phyloP scores from a whole-genome alignment of 2,888 invertebrate genomes.

The Eutolmus rufibarbis region DNA sequence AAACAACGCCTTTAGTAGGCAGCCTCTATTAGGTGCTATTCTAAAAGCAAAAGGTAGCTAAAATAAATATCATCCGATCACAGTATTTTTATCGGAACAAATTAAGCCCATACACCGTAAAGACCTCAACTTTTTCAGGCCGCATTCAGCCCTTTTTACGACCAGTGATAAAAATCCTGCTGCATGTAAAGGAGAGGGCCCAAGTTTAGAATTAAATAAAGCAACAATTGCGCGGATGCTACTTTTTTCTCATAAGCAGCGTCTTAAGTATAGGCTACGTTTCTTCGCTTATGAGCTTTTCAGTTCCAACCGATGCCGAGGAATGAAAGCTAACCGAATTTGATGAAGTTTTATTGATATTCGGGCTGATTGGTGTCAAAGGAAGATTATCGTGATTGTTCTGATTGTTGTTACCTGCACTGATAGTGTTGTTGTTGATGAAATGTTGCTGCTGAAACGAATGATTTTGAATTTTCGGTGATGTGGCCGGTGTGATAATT shows the following conservation, averaged over 20 bases:
- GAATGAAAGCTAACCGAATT: conserved; percentile 55
- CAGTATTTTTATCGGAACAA: not conserved
- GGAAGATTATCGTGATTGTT: conserved; percentile 56
- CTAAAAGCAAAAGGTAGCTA: not conserved
- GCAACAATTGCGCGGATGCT: conserved; percentile 40
- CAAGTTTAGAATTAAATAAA: not conserved
- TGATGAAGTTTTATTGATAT: conserved; percentile 52
- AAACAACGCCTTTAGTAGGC: not conserved
- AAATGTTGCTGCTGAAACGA: conserved; percentile 51
- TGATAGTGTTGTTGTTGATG: conserved; percentile 26
- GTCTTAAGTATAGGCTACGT: conserved; percentile 65
- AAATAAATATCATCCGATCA: not conserved
- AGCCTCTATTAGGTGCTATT: not conserved
- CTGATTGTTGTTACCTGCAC: conserved; percentile 49
- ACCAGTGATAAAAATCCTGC: not conserved
- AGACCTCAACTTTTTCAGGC: not conserved
- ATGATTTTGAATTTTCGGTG: conserved; percentile 62
- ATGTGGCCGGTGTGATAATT: conserved; percentile 65
- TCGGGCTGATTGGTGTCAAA: conserved; percentile 60
- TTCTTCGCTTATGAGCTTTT: conserved; percentile 53
- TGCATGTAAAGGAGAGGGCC: not conserved
- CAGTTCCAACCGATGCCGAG: conserved; percentile 49
- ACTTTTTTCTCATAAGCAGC: conserved; percentile 60
- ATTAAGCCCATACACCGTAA: not conserved
- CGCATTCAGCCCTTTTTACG: not conserved